Evolutionary conservation across 2,113 vertebrate genomes (phyloP).

Genomic region (Tricholaema leucomelas): DNA sequence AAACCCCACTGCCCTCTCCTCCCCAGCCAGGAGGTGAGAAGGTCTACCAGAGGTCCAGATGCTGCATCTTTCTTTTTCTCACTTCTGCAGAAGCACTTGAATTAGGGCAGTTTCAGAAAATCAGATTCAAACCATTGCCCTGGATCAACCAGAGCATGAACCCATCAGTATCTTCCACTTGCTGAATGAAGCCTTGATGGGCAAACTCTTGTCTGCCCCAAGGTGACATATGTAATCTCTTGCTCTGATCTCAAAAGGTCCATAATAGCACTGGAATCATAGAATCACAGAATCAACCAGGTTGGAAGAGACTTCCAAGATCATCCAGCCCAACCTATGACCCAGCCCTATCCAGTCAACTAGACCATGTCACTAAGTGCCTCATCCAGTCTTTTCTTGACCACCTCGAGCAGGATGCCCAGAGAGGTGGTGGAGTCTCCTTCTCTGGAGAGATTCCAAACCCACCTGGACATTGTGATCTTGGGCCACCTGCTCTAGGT

Average conservation of each 20-base stretch:
- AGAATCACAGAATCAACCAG: too few species aligned
- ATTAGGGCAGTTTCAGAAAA: fast-evolving
- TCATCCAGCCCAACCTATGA: too few species aligned
- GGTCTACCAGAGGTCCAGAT: neutral
- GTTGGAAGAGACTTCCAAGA: too few species aligned
- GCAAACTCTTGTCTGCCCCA: neutral
- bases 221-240: neutral
- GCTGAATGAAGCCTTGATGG: neutral
- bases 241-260: neutral
- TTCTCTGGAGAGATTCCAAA: too few species aligned
- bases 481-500: too few species aligned
- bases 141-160: neutral
- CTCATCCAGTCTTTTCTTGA: too few species aligned
- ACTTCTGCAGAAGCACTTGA: neutral
- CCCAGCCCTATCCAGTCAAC: too few species aligned
- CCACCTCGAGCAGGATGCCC: too few species aligned
- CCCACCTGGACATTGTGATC: too few species aligned
- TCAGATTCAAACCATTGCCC: neutral
- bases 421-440: too few species aligned
- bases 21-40: neutral
- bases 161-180: neutral
- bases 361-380: too few species aligned
- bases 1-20: neutral
- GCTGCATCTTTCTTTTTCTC: neutral
- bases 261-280: neutral